Percentiles rank a stretch among this genome's conserved stretches.
These are phyloP conservation scores for Barnardius zonarius DNA, from an alignment of 2,113 vertebrate genomes.

Conservation along the genomic window DNA sequence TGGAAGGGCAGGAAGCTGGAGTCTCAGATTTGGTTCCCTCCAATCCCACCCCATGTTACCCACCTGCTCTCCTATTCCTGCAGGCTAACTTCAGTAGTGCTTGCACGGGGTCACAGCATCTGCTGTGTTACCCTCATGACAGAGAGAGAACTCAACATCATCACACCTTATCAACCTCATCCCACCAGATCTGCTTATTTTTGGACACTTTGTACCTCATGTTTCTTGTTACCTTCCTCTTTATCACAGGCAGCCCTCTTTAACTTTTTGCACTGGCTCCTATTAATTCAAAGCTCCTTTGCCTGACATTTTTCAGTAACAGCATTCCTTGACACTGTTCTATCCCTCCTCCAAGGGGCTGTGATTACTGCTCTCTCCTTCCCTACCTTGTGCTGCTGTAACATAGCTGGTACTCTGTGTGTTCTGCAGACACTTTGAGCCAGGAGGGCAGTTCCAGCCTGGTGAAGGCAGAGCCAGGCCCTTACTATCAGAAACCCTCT, in stretches of 20 bases:
- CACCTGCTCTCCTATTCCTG: not conserved
- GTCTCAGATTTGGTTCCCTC: not conserved
- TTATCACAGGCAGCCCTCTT: not conserved
- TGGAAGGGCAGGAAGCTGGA: not conserved
- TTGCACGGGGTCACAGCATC: accelerated
- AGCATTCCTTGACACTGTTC: not conserved
- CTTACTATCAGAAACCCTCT: not conserved
- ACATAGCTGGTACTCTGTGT: accelerated
- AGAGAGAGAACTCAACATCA: not conserved
- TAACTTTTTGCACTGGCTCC: not conserved
- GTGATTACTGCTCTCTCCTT: not conserved
- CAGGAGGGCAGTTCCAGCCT: not conserved
- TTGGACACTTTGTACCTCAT: not conserved
- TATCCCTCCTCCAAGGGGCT: not conserved
- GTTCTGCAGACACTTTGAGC: not conserved
- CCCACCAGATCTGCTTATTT: not conserved
- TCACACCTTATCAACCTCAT: accelerated
- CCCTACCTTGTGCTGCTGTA: accelerated
- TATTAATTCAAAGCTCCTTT: not conserved
- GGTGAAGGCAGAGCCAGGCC: not conserved
- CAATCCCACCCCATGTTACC: accelerated
- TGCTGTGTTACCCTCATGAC: not conserved
- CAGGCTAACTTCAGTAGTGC: not conserved
- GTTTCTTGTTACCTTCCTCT: not conserved
- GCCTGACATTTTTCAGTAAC: not conserved